A percentile compares a stretch with the other conserved stretches of the same genome.
phyloP scores from a whole-genome alignment of 2,797 vertebrate genomes.

The Bovichtus variegatus region DNA sequence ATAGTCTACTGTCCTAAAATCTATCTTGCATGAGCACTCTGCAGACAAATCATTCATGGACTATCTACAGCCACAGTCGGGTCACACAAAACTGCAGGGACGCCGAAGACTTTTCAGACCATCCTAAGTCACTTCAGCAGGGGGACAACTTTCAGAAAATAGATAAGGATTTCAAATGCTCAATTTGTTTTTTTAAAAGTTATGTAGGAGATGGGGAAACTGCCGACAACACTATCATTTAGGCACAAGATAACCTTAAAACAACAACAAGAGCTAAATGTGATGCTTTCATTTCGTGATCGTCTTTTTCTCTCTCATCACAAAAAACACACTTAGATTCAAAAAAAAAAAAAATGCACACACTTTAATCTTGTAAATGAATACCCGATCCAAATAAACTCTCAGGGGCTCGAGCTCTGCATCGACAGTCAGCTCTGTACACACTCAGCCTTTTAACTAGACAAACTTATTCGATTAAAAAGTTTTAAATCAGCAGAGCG shows the following conservation, averaged over 20 bases:
- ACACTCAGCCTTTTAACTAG: slow-evolving; percentile 29
- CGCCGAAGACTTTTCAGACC: no score
- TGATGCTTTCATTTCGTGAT: background rate
- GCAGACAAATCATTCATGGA: background rate
- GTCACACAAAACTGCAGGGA: background rate
- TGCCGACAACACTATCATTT: no score
- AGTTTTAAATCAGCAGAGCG: slow-evolving; percentile 46
- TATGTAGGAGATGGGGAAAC: background rate
- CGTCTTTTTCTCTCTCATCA: slow-evolving; percentile 8
- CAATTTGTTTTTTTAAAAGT: background rate
- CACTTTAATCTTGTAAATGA: slow-evolving; percentile 26
- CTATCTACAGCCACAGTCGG: background rate
- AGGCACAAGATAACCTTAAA: background rate
- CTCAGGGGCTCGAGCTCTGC: slow-evolving; percentile 23
- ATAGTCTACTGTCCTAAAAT: slow-evolving; percentile 23
- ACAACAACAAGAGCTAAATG: slow-evolving; percentile 6
- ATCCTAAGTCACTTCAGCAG: no score
- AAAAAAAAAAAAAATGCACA: slow-evolving; percentile 15
- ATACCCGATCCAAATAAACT: slow-evolving; percentile 24
- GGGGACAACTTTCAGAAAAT: background rate
- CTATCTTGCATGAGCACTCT: slow-evolving; percentile 11
- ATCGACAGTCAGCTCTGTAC: slow-evolving; percentile 33
- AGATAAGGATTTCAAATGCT: background rate
- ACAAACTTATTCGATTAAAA: slow-evolving; percentile 62
- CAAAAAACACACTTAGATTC: background rate